Conservation (phyloP, 2,888 invertebrate genomes). For the Apamea monoglypha region DNA sequence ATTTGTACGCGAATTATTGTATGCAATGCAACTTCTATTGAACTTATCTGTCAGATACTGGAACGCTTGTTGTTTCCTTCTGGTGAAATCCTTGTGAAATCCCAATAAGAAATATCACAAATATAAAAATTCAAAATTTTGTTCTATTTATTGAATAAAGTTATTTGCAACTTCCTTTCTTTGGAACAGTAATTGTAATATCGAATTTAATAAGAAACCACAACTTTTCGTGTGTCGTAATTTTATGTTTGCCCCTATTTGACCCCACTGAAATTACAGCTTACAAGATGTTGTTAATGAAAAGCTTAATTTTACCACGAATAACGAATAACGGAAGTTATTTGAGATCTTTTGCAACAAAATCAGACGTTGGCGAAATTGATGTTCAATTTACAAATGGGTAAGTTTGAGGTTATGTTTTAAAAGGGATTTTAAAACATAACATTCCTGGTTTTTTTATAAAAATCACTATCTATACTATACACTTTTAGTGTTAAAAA, state of each 20-base stretch:
- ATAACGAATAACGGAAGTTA: constrained; percentile 71
- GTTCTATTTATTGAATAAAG: background rate
- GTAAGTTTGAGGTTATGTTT: constrained; percentile 84
- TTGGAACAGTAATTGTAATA: background rate
- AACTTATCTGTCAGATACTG: background rate
- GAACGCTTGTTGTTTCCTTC: constrained; percentile 30
- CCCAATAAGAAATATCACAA: too few relatives aligned
- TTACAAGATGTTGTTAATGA: constrained; percentile 79
- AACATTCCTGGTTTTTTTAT: too few relatives aligned
- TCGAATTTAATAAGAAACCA: background rate
- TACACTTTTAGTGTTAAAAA: too few relatives aligned
- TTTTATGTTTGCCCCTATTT: constrained; percentile 62
- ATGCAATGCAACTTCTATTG: background rate
- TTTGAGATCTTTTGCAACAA: constrained; percentile 75
- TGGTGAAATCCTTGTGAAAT: constrained; percentile 12
- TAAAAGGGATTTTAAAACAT: too few relatives aligned
- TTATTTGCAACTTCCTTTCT: background rate
- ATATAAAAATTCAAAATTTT: background rate
- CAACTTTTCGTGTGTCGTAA: constrained; percentile 42
- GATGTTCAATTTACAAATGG: constrained; percentile 90
- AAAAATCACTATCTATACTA: background rate
- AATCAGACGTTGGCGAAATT: constrained; percentile 80
- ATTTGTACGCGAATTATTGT: background rate
- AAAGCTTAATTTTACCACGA: constrained; percentile 76
- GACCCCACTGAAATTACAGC: constrained; percentile 58